These are phyloP conservation scores for Drosophila punjabiensis DNA, from an alignment of 1,140 invertebrate species.

Conservation along the genomic window DNA sequence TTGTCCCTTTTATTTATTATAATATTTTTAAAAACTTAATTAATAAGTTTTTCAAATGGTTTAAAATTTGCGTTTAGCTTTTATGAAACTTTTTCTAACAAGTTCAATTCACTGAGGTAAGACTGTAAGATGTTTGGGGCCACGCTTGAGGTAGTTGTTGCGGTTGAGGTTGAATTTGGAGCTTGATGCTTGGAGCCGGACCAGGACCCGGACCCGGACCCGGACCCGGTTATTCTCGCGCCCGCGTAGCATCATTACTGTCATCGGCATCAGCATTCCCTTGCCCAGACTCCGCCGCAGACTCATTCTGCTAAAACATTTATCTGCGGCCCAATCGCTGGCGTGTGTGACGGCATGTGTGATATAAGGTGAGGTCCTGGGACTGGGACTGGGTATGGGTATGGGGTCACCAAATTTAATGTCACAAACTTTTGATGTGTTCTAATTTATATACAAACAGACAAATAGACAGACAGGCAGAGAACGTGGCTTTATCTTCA, in stretches of 20 bases:
- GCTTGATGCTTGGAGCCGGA: background rate
- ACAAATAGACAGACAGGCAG: constrained; percentile 20
- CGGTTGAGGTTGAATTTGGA: constrained; percentile 8
- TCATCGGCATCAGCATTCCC: constrained; percentile 37
- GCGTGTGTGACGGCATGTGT: constrained; percentile 10
- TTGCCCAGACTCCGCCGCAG: constrained; percentile 27
- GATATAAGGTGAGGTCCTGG: constrained; percentile 1
- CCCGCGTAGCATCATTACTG: constrained; percentile 52
- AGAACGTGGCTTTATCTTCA: constrained; percentile 18
- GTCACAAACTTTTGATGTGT: constrained; percentile 75
- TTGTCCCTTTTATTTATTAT: background rate
- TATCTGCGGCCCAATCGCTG: constrained; percentile 60
- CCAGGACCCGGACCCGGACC: background rate
- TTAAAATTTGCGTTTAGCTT: background rate
- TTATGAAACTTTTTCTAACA: background rate
- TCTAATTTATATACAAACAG: constrained; percentile 73
- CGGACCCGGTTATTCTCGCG: constrained; percentile 7
- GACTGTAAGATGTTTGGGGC: constrained; percentile 1
- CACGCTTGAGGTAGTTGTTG: constrained; percentile 15
- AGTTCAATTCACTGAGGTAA: background rate
- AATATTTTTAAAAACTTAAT: background rate
- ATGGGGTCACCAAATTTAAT: constrained; percentile 54
- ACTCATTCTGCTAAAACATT: constrained; percentile 74
- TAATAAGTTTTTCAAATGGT: background rate
- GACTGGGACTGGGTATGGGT: background rate